Percentiles rank a stretch among this genome's conserved stretches.
Evolutionary conservation across 2,888 invertebrate genomes (phyloP).

Genomic region (Lasius fuliginosus): DNA sequence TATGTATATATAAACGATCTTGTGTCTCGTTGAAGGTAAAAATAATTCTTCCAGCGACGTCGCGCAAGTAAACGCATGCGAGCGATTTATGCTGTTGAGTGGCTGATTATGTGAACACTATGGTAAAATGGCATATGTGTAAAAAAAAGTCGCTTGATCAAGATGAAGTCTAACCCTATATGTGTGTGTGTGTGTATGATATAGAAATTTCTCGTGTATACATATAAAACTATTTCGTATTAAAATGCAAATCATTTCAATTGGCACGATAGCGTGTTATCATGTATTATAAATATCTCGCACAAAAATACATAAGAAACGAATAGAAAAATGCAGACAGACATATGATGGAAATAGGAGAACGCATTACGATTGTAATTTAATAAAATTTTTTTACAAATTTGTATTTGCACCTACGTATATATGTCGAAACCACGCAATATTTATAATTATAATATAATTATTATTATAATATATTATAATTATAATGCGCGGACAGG

Average conservation of each 20-base stretch:
- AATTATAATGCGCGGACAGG: slow-evolving; percentile 72
- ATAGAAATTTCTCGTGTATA: slow-evolving; percentile 43
- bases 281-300: neutral
- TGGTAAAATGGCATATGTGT: slow-evolving; percentile 56
- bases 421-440: neutral
- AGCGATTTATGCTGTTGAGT: slow-evolving; percentile 35
- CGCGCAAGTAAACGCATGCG: slow-evolving; percentile 6
- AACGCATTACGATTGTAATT: neutral
- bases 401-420: neutral
- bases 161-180: slow-evolving; percentile 74
- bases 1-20: neutral
- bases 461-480: too few relatives aligned
- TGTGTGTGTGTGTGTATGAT: slow-evolving; percentile 3
- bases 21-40: slow-evolving; percentile 37
- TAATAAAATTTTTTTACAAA: neutral
- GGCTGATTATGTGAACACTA: slow-evolving; percentile 64
- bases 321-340: neutral
- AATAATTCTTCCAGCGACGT: slow-evolving; percentile 34
- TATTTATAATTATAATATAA: slow-evolving; percentile 40
- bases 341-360: neutral
- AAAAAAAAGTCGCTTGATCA: slow-evolving; percentile 53
- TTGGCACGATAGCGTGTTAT: neutral
- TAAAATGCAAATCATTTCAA: neutral
- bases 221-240: neutral
- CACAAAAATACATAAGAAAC: neutral